Evolutionary conservation across 1,140 invertebrate genomes (phyloP).

Genomic region (Penaeus japonicus): DNA sequence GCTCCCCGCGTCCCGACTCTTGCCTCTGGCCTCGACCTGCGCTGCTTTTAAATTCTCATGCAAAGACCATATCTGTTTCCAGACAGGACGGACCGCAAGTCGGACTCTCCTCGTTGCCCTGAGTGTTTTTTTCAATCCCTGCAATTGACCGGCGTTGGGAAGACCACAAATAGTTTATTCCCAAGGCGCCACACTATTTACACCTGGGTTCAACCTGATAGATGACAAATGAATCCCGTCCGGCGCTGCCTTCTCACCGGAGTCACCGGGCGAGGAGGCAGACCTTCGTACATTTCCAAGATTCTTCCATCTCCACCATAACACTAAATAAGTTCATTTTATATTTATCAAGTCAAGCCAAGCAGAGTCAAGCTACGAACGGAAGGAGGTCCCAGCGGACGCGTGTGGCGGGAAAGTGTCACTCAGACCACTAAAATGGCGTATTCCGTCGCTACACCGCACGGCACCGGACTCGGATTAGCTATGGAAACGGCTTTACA

Average conservation of each 20-base stretch:
- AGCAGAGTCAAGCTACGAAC: slow-evolving; percentile 7
- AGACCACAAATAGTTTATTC: no score
- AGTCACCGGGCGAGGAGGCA: background rate
- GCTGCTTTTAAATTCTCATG: background rate
- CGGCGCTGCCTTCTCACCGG: background rate
- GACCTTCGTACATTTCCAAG: background rate
- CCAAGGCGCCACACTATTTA: no score
- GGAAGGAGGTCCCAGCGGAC: slow-evolving; percentile 36
- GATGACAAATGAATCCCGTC: background rate
- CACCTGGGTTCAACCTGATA: background rate
- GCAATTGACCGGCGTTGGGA: no score
- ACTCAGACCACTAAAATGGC: background rate
- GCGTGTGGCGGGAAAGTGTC: background rate
- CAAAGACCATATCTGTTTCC: background rate
- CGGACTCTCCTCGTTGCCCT: background rate
- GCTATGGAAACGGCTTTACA: background rate
- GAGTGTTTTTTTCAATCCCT: background rate
- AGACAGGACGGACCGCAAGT: background rate
- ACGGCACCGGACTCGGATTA: background rate
- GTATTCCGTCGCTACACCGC: background rate
- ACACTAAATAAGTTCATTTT: background rate
- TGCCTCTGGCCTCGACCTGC: slow-evolving; percentile 13
- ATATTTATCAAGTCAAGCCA: slow-evolving; percentile 24
- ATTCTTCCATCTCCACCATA: background rate
- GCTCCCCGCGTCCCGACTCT: slow-evolving; percentile 26